Evolutionary conservation across 2,113 vertebrate genomes (phyloP).

Genomic region (Phalacrocorax carbo): DNA sequence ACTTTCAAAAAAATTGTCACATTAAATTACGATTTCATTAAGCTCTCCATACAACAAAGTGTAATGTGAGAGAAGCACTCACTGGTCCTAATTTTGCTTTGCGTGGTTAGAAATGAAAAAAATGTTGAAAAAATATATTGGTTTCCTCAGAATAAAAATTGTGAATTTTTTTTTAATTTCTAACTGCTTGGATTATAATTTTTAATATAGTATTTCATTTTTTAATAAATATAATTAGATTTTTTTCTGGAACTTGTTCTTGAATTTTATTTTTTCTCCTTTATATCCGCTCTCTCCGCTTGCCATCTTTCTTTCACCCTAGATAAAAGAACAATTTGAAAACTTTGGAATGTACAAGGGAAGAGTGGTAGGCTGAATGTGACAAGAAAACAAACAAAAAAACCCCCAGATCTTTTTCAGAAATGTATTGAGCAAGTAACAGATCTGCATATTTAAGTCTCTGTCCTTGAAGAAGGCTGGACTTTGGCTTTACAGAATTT

Average conservation of each 20-base stretch:
- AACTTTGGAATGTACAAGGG: neutral
- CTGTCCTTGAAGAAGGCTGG: neutral
- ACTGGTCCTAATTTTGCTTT: neutral
- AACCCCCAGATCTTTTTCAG: neutral
- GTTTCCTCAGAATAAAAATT: neutral
- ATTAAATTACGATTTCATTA: neutral
- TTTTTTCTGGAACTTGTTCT: neutral
- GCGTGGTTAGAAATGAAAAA: neutral
- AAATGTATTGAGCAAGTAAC: neutral
- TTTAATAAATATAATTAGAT: neutral
- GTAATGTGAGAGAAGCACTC: neutral
- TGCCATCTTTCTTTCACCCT: neutral
- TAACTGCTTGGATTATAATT: neutral
- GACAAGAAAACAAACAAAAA: neutral
- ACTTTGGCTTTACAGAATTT: neutral
- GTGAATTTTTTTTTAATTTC: rapidly evolving
- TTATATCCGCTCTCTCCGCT: neutral
- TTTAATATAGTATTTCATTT: neutral
- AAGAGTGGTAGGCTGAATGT: neutral
- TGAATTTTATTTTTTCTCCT: neutral
- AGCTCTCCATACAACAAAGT: neutral
- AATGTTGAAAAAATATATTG: neutral
- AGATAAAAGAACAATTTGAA: neutral
- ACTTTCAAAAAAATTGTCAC: neutral
- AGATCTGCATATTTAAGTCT: neutral